Evolutionary conservation across 2,113 vertebrate species (phyloP).

Genomic region (Indicator indicator): DNA sequence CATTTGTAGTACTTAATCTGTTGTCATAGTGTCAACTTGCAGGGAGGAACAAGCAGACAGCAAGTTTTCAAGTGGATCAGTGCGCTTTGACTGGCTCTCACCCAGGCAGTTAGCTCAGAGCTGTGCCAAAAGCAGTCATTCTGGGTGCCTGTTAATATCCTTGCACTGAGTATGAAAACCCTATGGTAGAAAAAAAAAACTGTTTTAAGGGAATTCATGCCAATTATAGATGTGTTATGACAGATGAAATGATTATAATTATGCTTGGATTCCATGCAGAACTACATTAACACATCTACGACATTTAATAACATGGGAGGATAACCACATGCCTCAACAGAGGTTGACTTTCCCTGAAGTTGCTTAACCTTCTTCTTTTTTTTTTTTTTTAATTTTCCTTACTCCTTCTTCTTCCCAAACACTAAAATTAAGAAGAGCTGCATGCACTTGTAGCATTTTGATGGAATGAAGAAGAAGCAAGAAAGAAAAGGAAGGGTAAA

Average conservation of each 20-base stretch:
- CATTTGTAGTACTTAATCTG: conserved; percentile 75
- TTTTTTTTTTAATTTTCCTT: neutral
- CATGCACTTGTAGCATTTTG: neutral
- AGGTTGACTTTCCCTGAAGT: conserved; percentile 26
- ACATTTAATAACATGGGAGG: conserved; percentile 59
- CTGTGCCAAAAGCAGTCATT: conserved; percentile 43
- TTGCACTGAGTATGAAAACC: conserved; percentile 11
- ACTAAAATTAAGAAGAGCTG: neutral
- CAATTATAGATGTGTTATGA: conserved; percentile 72
- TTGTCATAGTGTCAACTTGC: conserved; percentile 58
- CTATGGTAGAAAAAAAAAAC: conserved; percentile 30
- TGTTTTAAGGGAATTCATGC: conserved; percentile 63
- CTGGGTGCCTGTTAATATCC: conserved; percentile 23
- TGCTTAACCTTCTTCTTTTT: neutral
- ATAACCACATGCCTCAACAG: conserved; percentile 56
- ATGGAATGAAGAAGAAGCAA: neutral
- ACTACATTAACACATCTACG: conserved; percentile 61
- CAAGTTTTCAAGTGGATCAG: conserved; percentile 37
- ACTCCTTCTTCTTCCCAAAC: neutral
- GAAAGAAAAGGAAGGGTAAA: neutral
- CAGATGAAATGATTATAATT: conserved; percentile 76
- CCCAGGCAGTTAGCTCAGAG: conserved; percentile 19
- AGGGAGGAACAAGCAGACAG: conserved; percentile 27
- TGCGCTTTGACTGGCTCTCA: neutral
- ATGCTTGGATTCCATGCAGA: conserved; percentile 63